Evolutionary conservation across 2,113 vertebrate species (phyloP).

Genomic region (Labeo catla): DNA sequence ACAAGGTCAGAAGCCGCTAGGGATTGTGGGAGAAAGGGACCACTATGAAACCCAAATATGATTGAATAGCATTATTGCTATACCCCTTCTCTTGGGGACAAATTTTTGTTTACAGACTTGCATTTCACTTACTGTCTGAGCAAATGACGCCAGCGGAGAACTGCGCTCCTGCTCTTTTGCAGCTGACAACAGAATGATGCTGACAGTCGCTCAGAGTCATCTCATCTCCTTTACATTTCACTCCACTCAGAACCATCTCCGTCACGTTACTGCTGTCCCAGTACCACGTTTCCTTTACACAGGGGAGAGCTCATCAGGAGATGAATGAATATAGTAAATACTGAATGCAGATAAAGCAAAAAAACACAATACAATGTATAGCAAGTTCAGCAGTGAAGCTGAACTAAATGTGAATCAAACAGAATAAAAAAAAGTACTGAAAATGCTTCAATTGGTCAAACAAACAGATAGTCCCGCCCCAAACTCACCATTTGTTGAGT

Average conservation of each 20-base stretch:
- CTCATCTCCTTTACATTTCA: slow-evolving; percentile 87
- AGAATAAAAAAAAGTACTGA: neutral
- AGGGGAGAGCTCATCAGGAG: neutral
- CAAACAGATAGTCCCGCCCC: neutral
- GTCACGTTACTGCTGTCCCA: slow-evolving; percentile 93
- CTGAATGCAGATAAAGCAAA: neutral
- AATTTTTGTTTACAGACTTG: neutral
- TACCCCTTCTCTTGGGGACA: neutral
- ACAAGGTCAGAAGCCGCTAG: slow-evolving; percentile 93
- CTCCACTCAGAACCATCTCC: slow-evolving; percentile 91
- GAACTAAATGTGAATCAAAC: neutral
- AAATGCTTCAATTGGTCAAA: neutral
- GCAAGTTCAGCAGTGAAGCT: neutral
- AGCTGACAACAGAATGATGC: slow-evolving; percentile 82
- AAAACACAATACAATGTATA: neutral
- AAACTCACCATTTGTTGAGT: too few species aligned
- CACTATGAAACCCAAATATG: neutral
- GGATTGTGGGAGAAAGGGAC: neutral
- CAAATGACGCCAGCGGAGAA: slow-evolving; percentile 95
- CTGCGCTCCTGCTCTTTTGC: slow-evolving; percentile 82
- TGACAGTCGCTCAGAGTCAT: slow-evolving; percentile 89
- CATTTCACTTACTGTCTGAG: slow-evolving; percentile 88
- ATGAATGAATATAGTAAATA: neutral
- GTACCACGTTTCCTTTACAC: slow-evolving; percentile 96
- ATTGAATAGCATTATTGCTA: neutral